Base-by-base conservation (phyloP, 2,888 invertebrate genomes). In the Cremastinae sp. region DNA sequence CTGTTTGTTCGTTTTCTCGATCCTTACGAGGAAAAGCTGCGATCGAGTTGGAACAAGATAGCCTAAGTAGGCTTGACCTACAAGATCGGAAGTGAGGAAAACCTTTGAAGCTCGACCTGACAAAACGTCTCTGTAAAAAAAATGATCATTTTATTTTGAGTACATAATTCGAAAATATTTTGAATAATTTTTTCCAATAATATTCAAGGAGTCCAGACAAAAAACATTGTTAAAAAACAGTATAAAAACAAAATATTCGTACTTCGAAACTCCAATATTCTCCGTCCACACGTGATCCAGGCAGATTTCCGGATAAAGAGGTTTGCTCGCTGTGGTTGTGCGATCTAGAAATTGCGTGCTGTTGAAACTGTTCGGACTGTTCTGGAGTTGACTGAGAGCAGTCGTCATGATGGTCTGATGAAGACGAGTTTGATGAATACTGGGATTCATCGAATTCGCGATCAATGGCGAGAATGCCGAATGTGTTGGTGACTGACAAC, bases 241-340 rank as follows among this genome's bases (percentile, higher is more conserved):
- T 72, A 28, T 28, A 35, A 71, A n/a, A n/a, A n/a, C n/a, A n/a
- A n/a, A n/a, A n/a, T n/a, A n/a, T n/a, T n/a, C n/a, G n/a, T 82
- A 90, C 90, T 90, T 90, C 35, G 90, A 85, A 9, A 89, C 79
- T 9, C 85, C 87, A 43, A 83, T 91, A 74, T 91, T 93, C 84
- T 98, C 98, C 0, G 95, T 95, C 98, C 98, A 98, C 10, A 97
- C 91, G 85, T 96, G 95, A 81, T 98, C 97, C 51, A 98, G 91
- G 84, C 97, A 97, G 78, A 97, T 92, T 81, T 96, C 95, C 0
- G 98, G 97, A 81, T 94, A 94, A 22, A 96, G 90, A 0, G 96
- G 96, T 80, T 95, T 87, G 59, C 88, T 85, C 12, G 84, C 81
- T 28, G 79, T 81, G n/a, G 69, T 51, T 39, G 81, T 70, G 22